Evolutionary conservation across 2,113 vertebrate genomes (phyloP), one percentile per base, ranked within the genome.

Genomic region (Telmatochromis sp.): DNA sequence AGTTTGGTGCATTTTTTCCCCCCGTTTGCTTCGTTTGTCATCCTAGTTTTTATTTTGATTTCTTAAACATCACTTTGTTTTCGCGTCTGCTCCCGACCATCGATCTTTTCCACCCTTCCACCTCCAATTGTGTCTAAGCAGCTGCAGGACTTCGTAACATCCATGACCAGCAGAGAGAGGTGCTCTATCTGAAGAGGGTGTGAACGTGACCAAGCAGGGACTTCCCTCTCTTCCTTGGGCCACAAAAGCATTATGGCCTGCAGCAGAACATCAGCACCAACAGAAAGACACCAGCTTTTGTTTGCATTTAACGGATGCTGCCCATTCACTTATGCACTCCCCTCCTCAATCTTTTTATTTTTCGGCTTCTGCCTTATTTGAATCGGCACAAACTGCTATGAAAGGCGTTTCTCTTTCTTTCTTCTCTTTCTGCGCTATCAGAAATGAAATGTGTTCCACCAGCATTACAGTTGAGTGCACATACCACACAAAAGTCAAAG

Each of bases 121-220:
- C 63, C 45, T 87, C 84, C 23, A 78, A 50, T 78, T 73, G 79
- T 83, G 57, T 31, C 35, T 51, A 71, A 9, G 81, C 93, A 94
- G 92, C 93, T 94, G 92, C 89, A 78, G 83, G 80, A 50, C 79
- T 85, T 58, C 15, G 47, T 93, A 93, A 94, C 90, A 89, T 35
- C 90, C 88, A 86, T 94, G 93, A 91, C 92, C 89, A 45, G 55
- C 84, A 81, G 58, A 54, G 89, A 92, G 88, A 84, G 91, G 80
- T 89, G 82, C 86, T 94, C 91, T 86, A 90, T 94, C 91, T 92
- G 90, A 40, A 54, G 92, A 92, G 93, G 91, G 93, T 91, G 94
- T 94, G 89, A 86, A 93, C 91, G 89, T 91, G 91, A 94, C 93
- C 91, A 93, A 94, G 89, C 11, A n/a, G 87, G 93, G 91, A 91